Evolutionary conservation across 2,797 vertebrate species (phyloP).

Genomic region (Enteromius anoplus): DNA sequence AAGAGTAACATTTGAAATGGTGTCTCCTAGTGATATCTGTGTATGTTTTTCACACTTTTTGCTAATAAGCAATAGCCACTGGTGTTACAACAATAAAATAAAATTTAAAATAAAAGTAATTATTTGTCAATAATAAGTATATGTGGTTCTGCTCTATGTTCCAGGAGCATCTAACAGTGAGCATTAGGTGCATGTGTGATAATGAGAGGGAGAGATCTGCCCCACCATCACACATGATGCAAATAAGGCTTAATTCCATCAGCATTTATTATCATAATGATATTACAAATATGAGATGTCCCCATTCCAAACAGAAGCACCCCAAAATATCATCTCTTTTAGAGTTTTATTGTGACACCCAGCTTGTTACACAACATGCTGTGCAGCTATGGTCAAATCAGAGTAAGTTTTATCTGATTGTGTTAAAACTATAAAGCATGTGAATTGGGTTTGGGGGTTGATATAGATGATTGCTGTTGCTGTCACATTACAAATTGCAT

Average conservation of each 20-base stretch:
- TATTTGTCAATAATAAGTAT: background rate
- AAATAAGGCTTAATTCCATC: background rate
- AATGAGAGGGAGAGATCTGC: background rate
- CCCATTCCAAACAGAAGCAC: background rate
- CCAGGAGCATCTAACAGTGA: constrained; percentile 33
- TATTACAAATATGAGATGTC: constrained; percentile 20
- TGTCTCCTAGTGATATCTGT: background rate
- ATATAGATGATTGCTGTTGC: background rate
- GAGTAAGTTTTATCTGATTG: background rate
- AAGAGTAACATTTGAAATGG: background rate
- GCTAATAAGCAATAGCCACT: background rate
- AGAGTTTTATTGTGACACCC: background rate
- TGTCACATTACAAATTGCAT: background rate
- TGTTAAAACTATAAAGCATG: background rate
- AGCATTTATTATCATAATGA: background rate
- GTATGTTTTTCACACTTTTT: background rate
- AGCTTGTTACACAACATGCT: background rate
- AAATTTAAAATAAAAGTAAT: background rate
- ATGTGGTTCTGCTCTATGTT: background rate
- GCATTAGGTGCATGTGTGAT: constrained; percentile 1
- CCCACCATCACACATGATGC: background rate
- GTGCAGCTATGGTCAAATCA: background rate
- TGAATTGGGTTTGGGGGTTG: background rate
- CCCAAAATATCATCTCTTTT: background rate
- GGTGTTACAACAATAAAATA: background rate